Base-by-base conservation (phyloP, 2,797 vertebrate genomes). In the Sus cebifrons region DNA sequence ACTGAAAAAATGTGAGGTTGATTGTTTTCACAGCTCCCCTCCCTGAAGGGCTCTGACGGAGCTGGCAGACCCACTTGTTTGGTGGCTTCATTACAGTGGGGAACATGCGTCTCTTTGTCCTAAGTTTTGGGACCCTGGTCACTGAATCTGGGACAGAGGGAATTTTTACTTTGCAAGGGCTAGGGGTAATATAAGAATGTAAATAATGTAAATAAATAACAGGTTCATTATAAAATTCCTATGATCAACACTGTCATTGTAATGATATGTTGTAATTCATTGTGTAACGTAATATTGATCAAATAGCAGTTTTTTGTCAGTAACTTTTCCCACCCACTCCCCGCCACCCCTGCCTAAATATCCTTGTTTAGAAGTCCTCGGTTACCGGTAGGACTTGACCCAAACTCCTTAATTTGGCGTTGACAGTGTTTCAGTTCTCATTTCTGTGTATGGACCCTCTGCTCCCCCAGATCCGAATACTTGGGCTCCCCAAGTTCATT, bases 121-220 rank as follows among this genome's bases (percentile, higher is more conserved):
- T 89, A 14, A 20, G n/a, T 23, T 52, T 60, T 36, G 49, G 60
- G 40, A 25, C 75, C 52, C 40, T 62, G 44, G 13, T 54, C 25
- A 71, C 56, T 29, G 82, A 79, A 78, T 90, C 29, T 67, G 16
- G 44, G 74, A 49, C 29, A 68, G 68, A 83, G 40, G 62, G 14
- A 64, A 44, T 25, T 70, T 64, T 29, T 70, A 29, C 52, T 89
- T 49, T 44, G 29, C 21, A 75, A 86, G 87, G 49, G 21, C 54
- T 91, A 77, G 70, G 44, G 44, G 6, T 49, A 10, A 49, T 49
- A 10, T 49, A 49, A 49, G 44, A 49, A 49, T 49, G 44, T 49
- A 94, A 90, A 87, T 54, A 79, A 58, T 89, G 64, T 56, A 79
- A 7, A 67, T 49, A 73, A 86, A 52, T 36, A 68, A 40, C 54